Evolutionary conservation across 1,140 invertebrate species (phyloP), one percentile per base, ranked within the genome.

Genomic region (Lanistes nyassanus): DNA sequence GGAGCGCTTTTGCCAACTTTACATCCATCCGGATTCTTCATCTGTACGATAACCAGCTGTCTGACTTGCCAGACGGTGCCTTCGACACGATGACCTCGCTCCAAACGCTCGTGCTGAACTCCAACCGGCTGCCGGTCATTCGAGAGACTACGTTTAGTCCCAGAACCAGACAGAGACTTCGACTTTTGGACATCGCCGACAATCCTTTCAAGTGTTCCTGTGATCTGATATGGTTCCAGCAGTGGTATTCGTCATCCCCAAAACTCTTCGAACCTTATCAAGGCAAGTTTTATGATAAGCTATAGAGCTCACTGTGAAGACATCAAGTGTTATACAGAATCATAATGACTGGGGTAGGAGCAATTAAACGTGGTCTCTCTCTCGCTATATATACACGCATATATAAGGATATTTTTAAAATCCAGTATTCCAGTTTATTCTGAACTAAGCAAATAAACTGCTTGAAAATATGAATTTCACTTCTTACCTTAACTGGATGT

Each of bases 141-240:
- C 56, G 29, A 31, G 11, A 60, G 56, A 16, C 23, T 9, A 60
- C 56, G n/a, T 60, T 60, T 23, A 7, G 56, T 31, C 56, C 56
- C 9, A 23, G n/a, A 26, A 60, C 56, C 16, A 51, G 60, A n/a
- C 21, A 53, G 13, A 26, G 39, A 31, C 37, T 74, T 36, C n/a
- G 47, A 3, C 0, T 19, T 29, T 39, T 74, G 37, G 60, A 26
- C 3, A 26, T 64, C 23, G n/a, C 16, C 37, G 16, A 37, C 31
- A 65, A 64, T 65, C 42, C 60, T 11, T 74, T 74, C 36, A 31
- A 7, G 34, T 74, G 72, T 39, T 26, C 23, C 29, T 74, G 72
- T 74, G 29, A 62, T 36, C 23, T 65, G n/a, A 16, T 47, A 23
- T 74, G 72, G 72, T 74, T 74, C 62, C 39, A 51, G 23, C 58